Base-by-base conservation (phyloP, 2,113 vertebrate species). In the Cavia aperea region DNA sequence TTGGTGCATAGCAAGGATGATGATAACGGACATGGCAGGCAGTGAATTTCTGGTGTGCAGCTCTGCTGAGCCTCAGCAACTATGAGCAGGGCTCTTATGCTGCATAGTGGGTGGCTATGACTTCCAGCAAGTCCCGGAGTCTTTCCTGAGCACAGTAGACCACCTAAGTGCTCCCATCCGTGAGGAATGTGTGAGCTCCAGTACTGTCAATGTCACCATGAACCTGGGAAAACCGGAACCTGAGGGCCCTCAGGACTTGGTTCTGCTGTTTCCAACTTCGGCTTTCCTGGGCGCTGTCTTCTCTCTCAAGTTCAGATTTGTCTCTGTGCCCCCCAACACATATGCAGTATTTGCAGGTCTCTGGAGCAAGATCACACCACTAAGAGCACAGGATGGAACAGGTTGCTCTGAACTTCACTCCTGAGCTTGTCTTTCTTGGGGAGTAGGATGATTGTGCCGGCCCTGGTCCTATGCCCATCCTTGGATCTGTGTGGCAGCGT, bases 11-110 rank as follows among this genome's bases (percentile, higher is more conserved):
- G 29, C 15, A 16, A 4, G 26, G 29, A 19, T 39, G 14, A 56
- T 4, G 7, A 51, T 51, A 6, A 13, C 1, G 0, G 1, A 16
- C 4, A 0, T 1, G 39, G 36, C n/a, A 15, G 43, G 66, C 15
- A 39, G 0, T 16, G 9, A 11, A 7, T 4, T 8, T 31, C 43
- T 10, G 16, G 31, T 56, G 10, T 0, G 14, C 0, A 29, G 36
- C 18, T n/a, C 24, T 12, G 11, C 7, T 15, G 16, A 85, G 72
- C 7, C 54, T 63, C 5, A 51, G 70, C 36, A 7, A 18, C 11
- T 0, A 4, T 63, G 66, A 14, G 16, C 21, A 43, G 51, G 31
- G 66, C 60, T 33, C n/a, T 2, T 6, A 24, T 14, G 13, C 23
- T 5, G 0, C 31, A 43, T 15, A 5, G 19, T 3, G 49, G n/a